These are phyloP conservation scores for Saguinus midas DNA, from an alignment of 2,113 vertebrate species.

Conservation along the genomic window DNA sequence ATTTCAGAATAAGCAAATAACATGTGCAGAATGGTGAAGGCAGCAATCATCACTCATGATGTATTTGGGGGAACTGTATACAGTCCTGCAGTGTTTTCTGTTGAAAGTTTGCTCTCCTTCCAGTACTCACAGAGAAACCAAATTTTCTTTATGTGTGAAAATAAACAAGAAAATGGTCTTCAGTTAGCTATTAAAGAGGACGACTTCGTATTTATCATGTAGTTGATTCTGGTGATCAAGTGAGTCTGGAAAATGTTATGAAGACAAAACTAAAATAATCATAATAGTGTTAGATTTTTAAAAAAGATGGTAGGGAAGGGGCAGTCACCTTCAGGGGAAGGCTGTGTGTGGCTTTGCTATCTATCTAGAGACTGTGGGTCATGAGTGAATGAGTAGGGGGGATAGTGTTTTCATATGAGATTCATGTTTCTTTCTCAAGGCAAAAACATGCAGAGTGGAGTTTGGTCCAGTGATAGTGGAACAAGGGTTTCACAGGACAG, in stretches of 20 bases:
- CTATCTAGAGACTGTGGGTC: background rate
- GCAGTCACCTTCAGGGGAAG: background rate
- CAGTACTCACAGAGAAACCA: background rate
- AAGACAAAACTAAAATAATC: background rate
- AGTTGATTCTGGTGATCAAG: background rate
- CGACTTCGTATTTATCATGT: background rate
- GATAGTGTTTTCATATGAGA: rapidly evolving
- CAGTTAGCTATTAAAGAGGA: background rate
- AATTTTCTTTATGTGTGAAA: background rate
- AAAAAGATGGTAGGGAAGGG: background rate
- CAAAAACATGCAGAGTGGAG: background rate
- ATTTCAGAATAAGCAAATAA: background rate
- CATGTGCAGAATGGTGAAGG: background rate
- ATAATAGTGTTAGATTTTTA: background rate
- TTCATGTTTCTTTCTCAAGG: background rate
- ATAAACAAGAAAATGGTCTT: background rate
- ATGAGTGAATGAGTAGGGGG: background rate
- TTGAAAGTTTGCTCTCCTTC: background rate
- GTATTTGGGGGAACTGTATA: background rate
- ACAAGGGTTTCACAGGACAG: background rate
- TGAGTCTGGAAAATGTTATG: background rate
- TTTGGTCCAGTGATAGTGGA: background rate
- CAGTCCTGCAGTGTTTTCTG: background rate
- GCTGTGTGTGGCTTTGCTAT: background rate
- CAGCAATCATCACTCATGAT: background rate